These are phyloP conservation scores for Diabrotica undecimpunctata DNA, from an alignment of 1,140 invertebrate genomes.

Conservation along the genomic window DNA sequence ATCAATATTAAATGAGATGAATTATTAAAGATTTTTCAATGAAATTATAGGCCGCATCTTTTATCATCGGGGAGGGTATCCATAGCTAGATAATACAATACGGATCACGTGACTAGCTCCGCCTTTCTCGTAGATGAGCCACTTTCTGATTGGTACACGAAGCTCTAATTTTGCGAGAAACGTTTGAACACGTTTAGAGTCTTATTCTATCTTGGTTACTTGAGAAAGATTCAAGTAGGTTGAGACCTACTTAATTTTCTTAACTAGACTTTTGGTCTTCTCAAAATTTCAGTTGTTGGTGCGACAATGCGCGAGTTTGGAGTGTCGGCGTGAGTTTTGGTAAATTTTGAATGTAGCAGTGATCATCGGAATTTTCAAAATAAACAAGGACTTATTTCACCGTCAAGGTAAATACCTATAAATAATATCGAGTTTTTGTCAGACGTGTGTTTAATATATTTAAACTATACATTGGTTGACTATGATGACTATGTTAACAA, in stretches of 20 bases:
- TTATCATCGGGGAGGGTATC: slow-evolving; percentile 6
- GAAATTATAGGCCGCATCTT: slow-evolving; percentile 16
- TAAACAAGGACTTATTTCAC: too few species aligned
- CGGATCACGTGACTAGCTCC: slow-evolving; percentile 7
- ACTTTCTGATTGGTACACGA: slow-evolving; percentile 16
- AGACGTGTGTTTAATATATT: too few species aligned
- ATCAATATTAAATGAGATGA: slow-evolving; percentile 14
- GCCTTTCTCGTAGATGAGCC: neutral
- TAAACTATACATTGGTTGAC: too few species aligned
- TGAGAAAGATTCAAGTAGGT: neutral
- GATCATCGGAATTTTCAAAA: neutral
- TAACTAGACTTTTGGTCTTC: neutral
- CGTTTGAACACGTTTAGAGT: neutral
- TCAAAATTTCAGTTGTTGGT: neutral
- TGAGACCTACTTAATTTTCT: neutral
- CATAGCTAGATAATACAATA: slow-evolving; percentile 1
- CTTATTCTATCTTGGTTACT: slow-evolving; percentile 5
- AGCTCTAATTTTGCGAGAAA: slow-evolving; percentile 5
- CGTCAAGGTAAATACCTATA: too few species aligned
- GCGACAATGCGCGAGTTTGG: neutral
- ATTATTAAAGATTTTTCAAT: slow-evolving; percentile 13
- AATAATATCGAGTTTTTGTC: too few species aligned
- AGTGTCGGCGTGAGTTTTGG: neutral
- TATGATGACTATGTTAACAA: too few species aligned
- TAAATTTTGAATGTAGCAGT: slow-evolving; percentile 3